These are phyloP conservation scores for Drosophila sp. DNA, from an alignment of 1,140 invertebrate species.

Conservation along the genomic window DNA sequence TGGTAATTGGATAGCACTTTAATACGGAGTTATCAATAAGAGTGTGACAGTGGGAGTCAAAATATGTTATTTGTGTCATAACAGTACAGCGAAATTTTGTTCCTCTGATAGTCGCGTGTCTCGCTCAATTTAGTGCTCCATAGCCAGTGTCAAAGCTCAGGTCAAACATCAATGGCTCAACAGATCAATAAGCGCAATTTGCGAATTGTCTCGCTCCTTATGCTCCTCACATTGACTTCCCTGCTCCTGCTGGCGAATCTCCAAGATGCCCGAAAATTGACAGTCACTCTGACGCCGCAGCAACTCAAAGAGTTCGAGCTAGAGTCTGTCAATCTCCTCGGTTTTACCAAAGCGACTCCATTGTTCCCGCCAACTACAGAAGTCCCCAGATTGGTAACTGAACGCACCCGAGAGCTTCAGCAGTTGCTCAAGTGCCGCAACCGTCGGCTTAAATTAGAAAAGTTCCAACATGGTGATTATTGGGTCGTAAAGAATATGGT, in stretches of 20 bases:
- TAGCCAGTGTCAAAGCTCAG: neutral
- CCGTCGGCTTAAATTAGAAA: conserved; percentile 86
- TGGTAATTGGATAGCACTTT: neutral
- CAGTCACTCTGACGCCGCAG: too few relatives aligned
- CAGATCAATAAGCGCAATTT: conserved; percentile 22
- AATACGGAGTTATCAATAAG: conserved; percentile 10
- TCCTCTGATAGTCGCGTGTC: neutral
- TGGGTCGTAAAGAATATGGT: conserved; percentile 95
- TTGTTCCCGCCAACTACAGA: neutral
- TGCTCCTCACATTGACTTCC: conserved; percentile 25
- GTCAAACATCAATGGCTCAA: conserved; percentile 1
- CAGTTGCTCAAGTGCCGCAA: conserved; percentile 87
- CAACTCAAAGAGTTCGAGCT: too few relatives aligned
- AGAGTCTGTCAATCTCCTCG: neutral
- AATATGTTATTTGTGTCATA: conserved; percentile 1
- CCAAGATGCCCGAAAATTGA: conserved; percentile 8
- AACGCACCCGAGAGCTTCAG: conserved; percentile 43
- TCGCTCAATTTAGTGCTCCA: neutral
- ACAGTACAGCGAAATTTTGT: neutral
- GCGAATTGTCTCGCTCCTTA: conserved; percentile 30
- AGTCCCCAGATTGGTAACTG: neutral
- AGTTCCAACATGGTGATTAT: conserved; percentile 91
- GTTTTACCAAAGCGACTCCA: too few relatives aligned
- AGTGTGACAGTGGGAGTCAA: neutral
- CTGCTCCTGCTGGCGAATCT: conserved; percentile 50